These are phyloP conservation scores for Gerris buenoi DNA, from an alignment of 1,140 invertebrate genomes.

Conservation along the genomic window DNA sequence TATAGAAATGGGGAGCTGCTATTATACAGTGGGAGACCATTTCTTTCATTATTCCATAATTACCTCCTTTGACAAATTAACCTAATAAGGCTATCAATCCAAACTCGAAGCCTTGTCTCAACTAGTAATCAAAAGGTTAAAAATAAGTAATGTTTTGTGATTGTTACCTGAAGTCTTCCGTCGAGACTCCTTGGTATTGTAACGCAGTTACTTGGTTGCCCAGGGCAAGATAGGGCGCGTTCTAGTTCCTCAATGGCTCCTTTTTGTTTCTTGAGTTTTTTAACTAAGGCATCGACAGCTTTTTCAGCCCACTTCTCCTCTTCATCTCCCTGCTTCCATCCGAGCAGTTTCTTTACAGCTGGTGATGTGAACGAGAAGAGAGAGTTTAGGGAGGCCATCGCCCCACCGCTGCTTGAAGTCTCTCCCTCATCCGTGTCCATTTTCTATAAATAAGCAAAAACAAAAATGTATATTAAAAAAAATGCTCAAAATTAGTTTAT, in stretches of 20 bases:
- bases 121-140: no score
- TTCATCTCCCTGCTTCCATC: slow-evolving; percentile 95
- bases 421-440: slow-evolving; percentile 51
- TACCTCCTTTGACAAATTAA: no score
- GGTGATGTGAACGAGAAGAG: slow-evolving; percentile 92
- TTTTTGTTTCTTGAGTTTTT: slow-evolving; percentile 91
- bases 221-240: slow-evolving; percentile 81
- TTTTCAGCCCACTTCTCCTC: slow-evolving; percentile 99
- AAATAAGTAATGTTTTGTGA: no score
- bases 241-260: slow-evolving; percentile 95
- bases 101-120: no score
- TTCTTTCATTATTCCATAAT: no score
- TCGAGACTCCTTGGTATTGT: slow-evolving; percentile 94
- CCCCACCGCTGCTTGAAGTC: slow-evolving; percentile 55
- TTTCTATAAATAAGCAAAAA: not conserved
- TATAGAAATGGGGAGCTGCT: no score
- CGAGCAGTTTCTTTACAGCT: slow-evolving; percentile 87
- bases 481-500: not conserved
- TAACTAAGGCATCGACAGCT: slow-evolving; percentile 93
- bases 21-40: no score
- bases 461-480: not conserved
- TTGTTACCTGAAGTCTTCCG: slow-evolving; percentile 78
- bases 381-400: slow-evolving; percentile 79
- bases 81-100: no score
- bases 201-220: slow-evolving; percentile 88